A percentile compares a stretch with the other conserved stretches of the same genome.
Evolutionary conservation across 53 echinoderm and acorn worm genomes (phyloP).

Genomic region (Temnopleurus reevesii): DNA sequence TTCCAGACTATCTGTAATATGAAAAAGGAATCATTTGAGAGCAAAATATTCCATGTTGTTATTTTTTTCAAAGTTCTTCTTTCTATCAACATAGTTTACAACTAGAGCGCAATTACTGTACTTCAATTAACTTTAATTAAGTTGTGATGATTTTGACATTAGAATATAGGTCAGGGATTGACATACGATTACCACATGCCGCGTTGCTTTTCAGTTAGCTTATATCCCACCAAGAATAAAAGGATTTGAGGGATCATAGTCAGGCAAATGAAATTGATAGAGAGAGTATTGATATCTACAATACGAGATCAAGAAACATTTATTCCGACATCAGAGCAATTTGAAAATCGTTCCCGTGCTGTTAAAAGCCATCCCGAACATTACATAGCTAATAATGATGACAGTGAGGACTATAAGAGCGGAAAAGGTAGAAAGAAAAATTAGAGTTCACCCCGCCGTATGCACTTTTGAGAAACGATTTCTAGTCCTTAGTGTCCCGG

Average conservation of each 20-base stretch:
- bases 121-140: neutral
- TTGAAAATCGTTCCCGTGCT: slow-evolving; percentile 9
- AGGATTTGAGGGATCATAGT: neutral
- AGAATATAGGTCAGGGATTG: neutral
- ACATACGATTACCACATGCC: neutral
- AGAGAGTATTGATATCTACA: neutral
- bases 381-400: slow-evolving; percentile 1
- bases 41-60: neutral
- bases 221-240: neutral
- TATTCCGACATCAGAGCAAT: neutral
- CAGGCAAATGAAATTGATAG: slow-evolving; percentile 24
- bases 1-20: neutral
- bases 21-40: neutral
- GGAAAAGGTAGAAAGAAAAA: neutral
- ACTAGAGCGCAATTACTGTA: no score
- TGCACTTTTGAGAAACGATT: slow-evolving; percentile 22
- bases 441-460: neutral
- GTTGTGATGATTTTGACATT: neutral
- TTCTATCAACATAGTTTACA: neutral
- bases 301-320: slow-evolving; percentile 26
- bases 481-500: neutral
- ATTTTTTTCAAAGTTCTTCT: neutral
- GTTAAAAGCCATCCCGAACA: slow-evolving; percentile 18
- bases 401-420: neutral
- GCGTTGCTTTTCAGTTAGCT: neutral